Base-by-base conservation (phyloP, 2,113 vertebrate genomes). In the Tragelaphus scriptus region DNA sequence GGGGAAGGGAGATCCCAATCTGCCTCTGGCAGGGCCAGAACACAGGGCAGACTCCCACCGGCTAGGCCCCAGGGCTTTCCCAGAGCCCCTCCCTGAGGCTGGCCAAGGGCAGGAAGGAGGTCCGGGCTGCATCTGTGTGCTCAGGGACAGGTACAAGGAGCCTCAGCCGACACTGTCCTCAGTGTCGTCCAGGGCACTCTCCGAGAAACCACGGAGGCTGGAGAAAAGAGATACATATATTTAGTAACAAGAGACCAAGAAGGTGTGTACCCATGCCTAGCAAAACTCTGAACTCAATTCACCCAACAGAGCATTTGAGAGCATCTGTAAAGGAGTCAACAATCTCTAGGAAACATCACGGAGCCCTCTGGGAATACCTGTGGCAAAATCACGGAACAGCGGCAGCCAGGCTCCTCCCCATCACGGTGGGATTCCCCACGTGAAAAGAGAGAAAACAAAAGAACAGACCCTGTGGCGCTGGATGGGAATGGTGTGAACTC, bases 31-130 rank as follows among this genome's bases (percentile, higher is more conserved):
- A 84, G 15, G 51, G 47, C 49, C 80, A 82, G n/a, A 56, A 56
- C n/a, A 26, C 25, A 30, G 53, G 44, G 61, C 32, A 81, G 53
- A 32, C 28, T 11, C 10, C 3, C 28, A 32, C 21, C 2, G 32
- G 49, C 56, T 19, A 14, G 36, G 28, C 26, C 61, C 36, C 55
- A 5, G 11, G 51, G 56, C 28, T 56, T 56, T 61, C 61, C 55
- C 0, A 8, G 32, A 47, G 6, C 47, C 71, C 44, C 40, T 1
- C 1, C 3, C 14, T 1, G 12, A 12, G 59, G 53, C 59, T 59
- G 59, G 32, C 51, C 6, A 1, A 7, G 16, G 61, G 17, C 0
- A 0, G 32, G 49, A 65, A 23, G 17, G 47, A 10, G 80, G 28
- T 86, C 51, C 68, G 44, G 49, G 30, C 12, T 7, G 4, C 44